Percentiles rank a stretch among this genome's conserved stretches.
Evolutionary conservation across 2,113 vertebrate genomes (phyloP).

Genomic region (Centrocercus urophasianus): DNA sequence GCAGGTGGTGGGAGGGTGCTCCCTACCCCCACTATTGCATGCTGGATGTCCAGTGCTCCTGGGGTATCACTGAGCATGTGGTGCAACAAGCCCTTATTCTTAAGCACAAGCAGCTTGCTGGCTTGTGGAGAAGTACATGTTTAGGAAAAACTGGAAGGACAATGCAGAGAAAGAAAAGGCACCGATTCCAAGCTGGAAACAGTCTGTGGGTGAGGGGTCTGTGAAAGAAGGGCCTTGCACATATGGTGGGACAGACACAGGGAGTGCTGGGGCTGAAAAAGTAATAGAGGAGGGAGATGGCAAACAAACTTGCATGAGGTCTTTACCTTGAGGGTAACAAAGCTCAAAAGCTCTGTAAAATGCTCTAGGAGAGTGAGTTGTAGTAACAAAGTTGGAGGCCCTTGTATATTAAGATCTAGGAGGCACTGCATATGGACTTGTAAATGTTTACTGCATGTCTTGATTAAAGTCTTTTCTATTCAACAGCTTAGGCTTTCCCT

Average conservation of each 20-base stretch:
- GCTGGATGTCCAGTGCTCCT: background rate
- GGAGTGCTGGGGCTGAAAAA: background rate
- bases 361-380: background rate
- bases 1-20: accelerated
- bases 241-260: background rate
- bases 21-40: accelerated
- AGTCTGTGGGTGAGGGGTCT: background rate
- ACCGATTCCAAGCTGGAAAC: background rate
- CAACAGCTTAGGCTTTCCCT: slow-evolving; percentile 16
- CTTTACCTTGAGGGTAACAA: background rate
- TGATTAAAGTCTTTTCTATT: slow-evolving; percentile 38
- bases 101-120: background rate
- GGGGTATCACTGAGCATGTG: background rate
- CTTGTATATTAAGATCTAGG: slow-evolving; percentile 9
- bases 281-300: background rate
- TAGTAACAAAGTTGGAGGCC: background rate
- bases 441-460: slow-evolving; percentile 17
- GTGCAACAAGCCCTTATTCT: background rate
- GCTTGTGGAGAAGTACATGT: background rate
- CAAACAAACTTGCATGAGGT: background rate
- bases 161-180: background rate
- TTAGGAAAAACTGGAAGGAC: background rate
- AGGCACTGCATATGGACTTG: slow-evolving; percentile 13
- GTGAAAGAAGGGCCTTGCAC: background rate
- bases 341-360: background rate